These are phyloP conservation scores for Drosophila gaucha DNA, from an alignment of 2,888 invertebrate genomes.

Conservation along the genomic window DNA sequence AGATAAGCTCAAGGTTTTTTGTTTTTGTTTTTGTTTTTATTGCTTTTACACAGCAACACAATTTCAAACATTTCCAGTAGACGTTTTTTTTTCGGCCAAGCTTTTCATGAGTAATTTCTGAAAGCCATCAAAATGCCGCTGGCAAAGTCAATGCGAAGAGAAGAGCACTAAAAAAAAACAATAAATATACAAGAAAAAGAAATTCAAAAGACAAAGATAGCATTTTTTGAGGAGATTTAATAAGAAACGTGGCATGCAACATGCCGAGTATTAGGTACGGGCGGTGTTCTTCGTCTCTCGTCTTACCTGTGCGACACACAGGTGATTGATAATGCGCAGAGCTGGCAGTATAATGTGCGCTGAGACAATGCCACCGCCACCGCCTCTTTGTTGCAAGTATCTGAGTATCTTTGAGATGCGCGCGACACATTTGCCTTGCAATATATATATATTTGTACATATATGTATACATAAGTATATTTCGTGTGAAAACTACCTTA, in stretches of 20 bases:
- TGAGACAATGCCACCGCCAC: constrained; percentile 29
- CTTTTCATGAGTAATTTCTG: constrained; percentile 66
- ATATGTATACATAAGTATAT: neutral
- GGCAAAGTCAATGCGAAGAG: constrained; percentile 39
- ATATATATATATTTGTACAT: neutral
- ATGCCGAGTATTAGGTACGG: constrained; percentile 20
- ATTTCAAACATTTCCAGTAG: constrained; percentile 67
- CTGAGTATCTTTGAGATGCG: constrained; percentile 52
- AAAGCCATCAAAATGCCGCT: constrained; percentile 67
- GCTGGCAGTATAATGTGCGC: constrained; percentile 23
- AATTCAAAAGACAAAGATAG: constrained; percentile 37
- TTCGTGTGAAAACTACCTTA: constrained; percentile 76
- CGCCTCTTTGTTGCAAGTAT: constrained; percentile 42
- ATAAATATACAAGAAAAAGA: constrained; percentile 18
- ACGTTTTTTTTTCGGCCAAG: constrained; percentile 41
- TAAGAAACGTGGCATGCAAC: constrained; percentile 57
- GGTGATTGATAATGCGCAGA: constrained; percentile 74
- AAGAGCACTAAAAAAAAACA: constrained; percentile 13
- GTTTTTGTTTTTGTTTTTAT: constrained; percentile 8
- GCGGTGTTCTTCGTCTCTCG: neutral
- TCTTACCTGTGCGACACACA: constrained; percentile 50
- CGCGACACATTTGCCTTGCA: constrained; percentile 46
- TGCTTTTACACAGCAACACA: constrained; percentile 46
- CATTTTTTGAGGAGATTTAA: constrained; percentile 50
- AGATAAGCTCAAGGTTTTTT: constrained; percentile 60